These are phyloP conservation scores for Pteronura brasiliensis DNA, from an alignment of 2,113 vertebrate species.

Conservation along the genomic window DNA sequence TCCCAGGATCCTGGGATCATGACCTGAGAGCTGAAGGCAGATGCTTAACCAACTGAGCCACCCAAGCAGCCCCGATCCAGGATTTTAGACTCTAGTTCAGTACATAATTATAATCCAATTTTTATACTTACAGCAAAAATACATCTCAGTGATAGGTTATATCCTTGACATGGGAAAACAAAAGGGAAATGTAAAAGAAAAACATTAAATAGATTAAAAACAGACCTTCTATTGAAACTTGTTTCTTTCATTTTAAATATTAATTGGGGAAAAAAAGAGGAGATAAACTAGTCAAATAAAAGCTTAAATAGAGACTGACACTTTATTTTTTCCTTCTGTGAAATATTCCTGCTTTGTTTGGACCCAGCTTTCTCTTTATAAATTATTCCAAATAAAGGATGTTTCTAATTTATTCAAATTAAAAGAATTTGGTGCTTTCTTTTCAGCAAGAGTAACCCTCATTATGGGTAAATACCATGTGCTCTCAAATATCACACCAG, in stretches of 20 bases:
- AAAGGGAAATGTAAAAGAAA: not conserved
- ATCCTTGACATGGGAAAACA: not conserved
- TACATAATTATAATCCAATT: not conserved
- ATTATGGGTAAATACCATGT: not conserved
- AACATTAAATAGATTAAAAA: not conserved
- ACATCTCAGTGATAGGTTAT: not conserved
- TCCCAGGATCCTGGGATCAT: not conserved
- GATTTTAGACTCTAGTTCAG: not conserved
- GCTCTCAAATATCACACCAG: fast-evolving
- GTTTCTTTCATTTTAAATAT: not conserved
- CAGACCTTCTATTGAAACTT: not conserved
- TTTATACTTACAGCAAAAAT: not conserved
- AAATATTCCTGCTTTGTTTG: not conserved
- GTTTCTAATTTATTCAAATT: not conserved
- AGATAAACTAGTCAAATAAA: not conserved
- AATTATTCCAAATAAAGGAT: not conserved
- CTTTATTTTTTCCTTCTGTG: not conserved
- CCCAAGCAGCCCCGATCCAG: fast-evolving
- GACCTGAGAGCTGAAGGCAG: not conserved
- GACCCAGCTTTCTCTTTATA: not conserved
- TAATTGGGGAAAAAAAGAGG: not conserved
- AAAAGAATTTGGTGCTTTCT: not conserved
- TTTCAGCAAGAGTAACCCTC: not conserved
- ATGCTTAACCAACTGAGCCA: not conserved
- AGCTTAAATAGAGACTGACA: not conserved